Evolutionary conservation across 2,797 vertebrate genomes (phyloP), one percentile per base, ranked within the genome.

Genomic region (Urophycis tenuis): DNA sequence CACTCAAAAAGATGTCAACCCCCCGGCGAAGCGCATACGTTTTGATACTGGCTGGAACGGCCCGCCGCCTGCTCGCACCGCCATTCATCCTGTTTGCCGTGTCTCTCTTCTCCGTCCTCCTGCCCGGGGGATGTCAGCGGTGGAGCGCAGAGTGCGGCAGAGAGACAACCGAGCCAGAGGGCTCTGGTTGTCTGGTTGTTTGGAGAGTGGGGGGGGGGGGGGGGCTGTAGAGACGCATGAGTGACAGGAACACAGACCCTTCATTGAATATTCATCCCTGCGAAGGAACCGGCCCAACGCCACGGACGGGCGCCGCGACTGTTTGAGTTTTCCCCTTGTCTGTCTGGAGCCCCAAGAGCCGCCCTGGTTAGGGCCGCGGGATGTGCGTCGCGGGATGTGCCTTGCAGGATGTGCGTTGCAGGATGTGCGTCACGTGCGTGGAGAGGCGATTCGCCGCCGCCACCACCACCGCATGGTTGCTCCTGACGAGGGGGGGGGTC

Each of bases 231-330:
- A 75, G 1, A 19, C 2, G 2, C 19, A 60, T 88, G 89, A 89
- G 80, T 87, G 86, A 91, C 78, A 82, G 88, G 78, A 71, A 71
- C 36, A 5, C 53, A 79, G 75, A 80, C 22, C 71, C 81, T 75
- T 85, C 83, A 87, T 84, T 84, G 91, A 91, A 92, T 93, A 93
- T 92, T 92, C 86, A 93, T 93, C 81, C 73, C 19, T 8, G 77
- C 78, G 64, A 0, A 88, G 87, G 87, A 92, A 91, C 89, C 82
- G 71, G 85, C 89, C 78, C 80, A 78, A 84, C 77, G 72, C 53
- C 81, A 92, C 14, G 33, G 91, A 88, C 90, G 87, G 87, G 87
- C 83, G 22, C 22, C 45, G 7, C 45, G 22, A 49, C 22, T 49
- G 45, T 49, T 49, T 49, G 45, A n/a, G 22, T 60, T 60, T 53